Conservation (phyloP, 2,797 vertebrate genomes). For the Intellagama lesueurii region DNA sequence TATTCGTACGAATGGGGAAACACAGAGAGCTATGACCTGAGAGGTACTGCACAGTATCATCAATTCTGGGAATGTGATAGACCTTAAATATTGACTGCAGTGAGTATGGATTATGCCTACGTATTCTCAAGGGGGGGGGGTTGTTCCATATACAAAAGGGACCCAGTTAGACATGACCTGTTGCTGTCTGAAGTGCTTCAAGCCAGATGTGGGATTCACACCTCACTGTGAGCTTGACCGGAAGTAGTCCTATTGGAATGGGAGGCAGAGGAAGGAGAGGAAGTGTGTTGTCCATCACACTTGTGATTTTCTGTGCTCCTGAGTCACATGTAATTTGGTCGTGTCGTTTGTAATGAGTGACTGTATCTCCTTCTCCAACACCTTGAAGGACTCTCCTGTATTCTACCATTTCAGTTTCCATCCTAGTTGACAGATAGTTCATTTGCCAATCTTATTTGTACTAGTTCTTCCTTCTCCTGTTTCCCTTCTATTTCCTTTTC, state of each 20-base stretch:
- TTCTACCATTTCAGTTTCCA: background rate
- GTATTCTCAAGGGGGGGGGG: background rate
- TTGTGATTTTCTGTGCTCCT: background rate
- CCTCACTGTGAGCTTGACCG: background rate
- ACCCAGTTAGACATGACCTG: background rate
- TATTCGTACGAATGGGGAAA: background rate
- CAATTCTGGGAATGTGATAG: no score
- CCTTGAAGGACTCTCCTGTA: background rate
- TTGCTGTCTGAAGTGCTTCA: background rate
- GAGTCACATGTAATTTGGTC: background rate
- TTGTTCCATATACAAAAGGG: background rate
- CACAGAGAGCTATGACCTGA: background rate
- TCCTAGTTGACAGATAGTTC: background rate
- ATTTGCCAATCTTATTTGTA: background rate
- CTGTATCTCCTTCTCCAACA: background rate
- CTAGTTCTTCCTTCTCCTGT: background rate
- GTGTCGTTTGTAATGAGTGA: background rate
- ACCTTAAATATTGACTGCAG: no score
- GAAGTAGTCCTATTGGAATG: background rate
- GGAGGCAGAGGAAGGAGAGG: background rate
- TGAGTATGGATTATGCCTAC: background rate
- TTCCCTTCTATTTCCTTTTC: no score
- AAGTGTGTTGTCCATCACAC: accelerated
- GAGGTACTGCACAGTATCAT: no score
- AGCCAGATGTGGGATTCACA: background rate